These are phyloP conservation scores for Chiloscyllium plagiosum DNA, from an alignment of 2,113 vertebrate species.

Conservation along the genomic window DNA sequence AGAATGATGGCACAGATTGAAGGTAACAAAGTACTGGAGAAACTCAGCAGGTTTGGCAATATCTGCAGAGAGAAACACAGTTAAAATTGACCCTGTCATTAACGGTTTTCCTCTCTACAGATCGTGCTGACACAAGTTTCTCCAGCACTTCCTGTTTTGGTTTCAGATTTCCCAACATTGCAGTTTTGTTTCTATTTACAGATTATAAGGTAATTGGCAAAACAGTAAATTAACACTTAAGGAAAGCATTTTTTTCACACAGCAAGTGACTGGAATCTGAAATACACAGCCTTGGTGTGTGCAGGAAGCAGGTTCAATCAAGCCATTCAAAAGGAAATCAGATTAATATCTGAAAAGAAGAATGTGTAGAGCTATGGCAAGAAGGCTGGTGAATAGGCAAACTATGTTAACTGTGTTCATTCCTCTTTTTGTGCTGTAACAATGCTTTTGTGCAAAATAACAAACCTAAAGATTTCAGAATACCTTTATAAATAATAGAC, in stretches of 20 bases:
- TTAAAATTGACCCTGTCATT: no score
- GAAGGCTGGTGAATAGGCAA: no score
- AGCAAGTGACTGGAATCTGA: neutral
- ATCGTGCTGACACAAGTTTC: no score
- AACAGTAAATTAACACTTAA: neutral
- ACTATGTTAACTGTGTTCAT: no score
- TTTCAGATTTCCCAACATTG: no score
- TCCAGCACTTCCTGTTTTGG: no score
- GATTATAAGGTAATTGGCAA: neutral
- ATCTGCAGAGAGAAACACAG: no score
- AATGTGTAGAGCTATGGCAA: neutral
- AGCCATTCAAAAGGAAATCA: neutral
- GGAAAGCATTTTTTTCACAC: neutral
- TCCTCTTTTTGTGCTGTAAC: neutral
- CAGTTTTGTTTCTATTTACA: no score
- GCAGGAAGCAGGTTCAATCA: neutral
- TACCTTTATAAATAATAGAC: neutral
- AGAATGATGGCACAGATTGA: neutral
- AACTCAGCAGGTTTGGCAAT: no score
- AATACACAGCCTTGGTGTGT: neutral
- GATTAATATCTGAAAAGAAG: neutral
- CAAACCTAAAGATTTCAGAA: neutral
- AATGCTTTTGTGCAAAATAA: neutral
- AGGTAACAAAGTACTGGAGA: no score
- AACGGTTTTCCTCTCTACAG: no score